A percentile compares a stretch with the other conserved stretches of the same genome.
These are phyloP conservation scores for Parambassis ranga DNA, from an alignment of 2,797 vertebrate species.

Conservation along the genomic window DNA sequence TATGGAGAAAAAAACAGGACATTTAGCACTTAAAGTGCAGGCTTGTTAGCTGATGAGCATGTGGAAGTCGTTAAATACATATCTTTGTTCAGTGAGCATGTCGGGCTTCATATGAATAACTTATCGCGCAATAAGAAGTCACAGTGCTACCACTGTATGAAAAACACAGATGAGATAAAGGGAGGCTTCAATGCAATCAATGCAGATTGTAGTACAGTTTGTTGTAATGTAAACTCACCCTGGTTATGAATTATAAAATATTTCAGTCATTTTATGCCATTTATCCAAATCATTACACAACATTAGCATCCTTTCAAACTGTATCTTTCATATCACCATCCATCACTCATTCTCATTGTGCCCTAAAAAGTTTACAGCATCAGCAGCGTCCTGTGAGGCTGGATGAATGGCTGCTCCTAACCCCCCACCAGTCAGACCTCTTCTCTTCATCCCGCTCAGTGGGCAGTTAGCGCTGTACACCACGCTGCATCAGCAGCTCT, in stretches of 20 bases:
- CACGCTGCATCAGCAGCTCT: slow-evolving; percentile 40
- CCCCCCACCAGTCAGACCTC: slow-evolving; percentile 37
- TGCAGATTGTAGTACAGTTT: too few relatives aligned
- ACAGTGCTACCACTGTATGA: too few relatives aligned
- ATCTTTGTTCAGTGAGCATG: neutral
- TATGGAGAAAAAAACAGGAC: slow-evolving; percentile 11
- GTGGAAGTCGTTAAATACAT: slow-evolving; percentile 6
- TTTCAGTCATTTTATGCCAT: neutral
- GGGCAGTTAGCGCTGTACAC: slow-evolving; percentile 37
- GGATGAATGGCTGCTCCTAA: slow-evolving; percentile 42
- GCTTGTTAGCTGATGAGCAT: slow-evolving; percentile 14
- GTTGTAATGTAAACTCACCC: too few relatives aligned
- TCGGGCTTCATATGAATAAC: neutral
- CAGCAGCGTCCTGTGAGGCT: slow-evolving; percentile 24
- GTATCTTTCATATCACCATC: too few relatives aligned
- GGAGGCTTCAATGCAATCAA: too few relatives aligned
- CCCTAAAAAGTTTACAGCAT: slow-evolving; percentile 40
- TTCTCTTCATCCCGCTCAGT: slow-evolving; percentile 43
- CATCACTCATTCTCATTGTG: slow-evolving; percentile 30
- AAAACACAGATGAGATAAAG: too few relatives aligned
- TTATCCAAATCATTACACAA: too few relatives aligned
- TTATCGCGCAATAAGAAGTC: neutral
- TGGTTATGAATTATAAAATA: too few relatives aligned
- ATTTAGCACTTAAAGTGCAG: slow-evolving; percentile 21
- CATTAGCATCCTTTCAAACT: too few relatives aligned